Percentiles rank a stretch among this genome's conserved stretches.
Conservation (phyloP, 2,888 invertebrate species). For the Eudasyphora cyanicolor region DNA sequence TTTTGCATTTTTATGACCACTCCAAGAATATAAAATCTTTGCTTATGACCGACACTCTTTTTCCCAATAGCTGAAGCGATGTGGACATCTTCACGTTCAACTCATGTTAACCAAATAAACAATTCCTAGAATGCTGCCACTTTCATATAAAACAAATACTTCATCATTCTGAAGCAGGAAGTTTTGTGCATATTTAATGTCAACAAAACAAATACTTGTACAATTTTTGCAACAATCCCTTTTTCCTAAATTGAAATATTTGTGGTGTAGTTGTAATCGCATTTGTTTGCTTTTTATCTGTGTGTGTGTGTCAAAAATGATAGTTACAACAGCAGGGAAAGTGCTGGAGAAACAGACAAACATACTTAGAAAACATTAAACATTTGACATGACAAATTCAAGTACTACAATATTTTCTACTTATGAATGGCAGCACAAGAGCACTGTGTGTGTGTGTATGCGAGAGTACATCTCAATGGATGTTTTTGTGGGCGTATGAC, state of each 20-base stretch:
- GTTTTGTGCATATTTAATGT: background rate
- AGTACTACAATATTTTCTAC: constrained; percentile 58
- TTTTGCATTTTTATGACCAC: no score
- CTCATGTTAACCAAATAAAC: no score
- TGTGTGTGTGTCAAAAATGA: background rate
- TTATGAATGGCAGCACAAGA: constrained; percentile 12
- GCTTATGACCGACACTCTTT: no score
- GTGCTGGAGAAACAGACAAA: constrained; percentile 24
- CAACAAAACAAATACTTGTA: background rate
- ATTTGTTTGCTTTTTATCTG: background rate
- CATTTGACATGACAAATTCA: constrained; percentile 53
- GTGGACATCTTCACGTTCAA: no score
- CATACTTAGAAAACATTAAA: constrained; percentile 14
- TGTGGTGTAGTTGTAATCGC: background rate
- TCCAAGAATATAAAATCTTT: no score
- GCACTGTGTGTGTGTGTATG: background rate
- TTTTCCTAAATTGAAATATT: background rate
- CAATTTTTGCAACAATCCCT: background rate
- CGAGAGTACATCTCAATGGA: background rate
- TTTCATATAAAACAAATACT: background rate
- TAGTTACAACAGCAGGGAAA: no score
- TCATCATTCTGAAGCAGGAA: background rate
- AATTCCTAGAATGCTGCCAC: no score
- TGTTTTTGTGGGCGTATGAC: background rate
- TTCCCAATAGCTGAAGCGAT: no score